Conservation (phyloP, 2,113 vertebrate genomes). For the Cyanoderma ruficeps region DNA sequence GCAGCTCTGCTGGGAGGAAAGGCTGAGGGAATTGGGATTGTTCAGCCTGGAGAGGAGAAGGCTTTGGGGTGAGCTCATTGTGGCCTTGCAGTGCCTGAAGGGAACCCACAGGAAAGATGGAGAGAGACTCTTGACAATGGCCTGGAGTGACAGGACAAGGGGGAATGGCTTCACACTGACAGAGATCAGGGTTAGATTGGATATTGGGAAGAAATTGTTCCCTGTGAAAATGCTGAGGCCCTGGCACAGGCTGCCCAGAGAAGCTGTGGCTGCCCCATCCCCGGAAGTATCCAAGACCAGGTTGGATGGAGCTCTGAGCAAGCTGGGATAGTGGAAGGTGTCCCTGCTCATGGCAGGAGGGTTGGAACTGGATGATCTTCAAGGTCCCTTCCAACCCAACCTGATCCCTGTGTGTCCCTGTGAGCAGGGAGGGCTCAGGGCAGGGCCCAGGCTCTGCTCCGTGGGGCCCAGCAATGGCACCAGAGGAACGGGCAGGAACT, state of each 20-base stretch:
- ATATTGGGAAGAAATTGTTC: accelerated
- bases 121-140: not conserved
- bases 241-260: too few relatives aligned
- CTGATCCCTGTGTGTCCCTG: not conserved
- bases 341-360: not conserved
- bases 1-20: not conserved
- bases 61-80: not conserved
- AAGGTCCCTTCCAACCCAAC: too few relatives aligned
- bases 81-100: too few relatives aligned
- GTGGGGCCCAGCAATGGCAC: not conserved
- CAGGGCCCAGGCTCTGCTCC: not conserved
- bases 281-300: too few relatives aligned
- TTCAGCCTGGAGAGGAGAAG: not conserved
- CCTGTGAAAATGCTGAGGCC: not conserved
- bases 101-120: not conserved
- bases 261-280: too few relatives aligned
- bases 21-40: not conserved
- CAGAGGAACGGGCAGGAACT: not conserved
- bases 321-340: not conserved
- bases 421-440: not conserved
- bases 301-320: not conserved
- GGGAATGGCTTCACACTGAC: too few relatives aligned
- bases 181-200: accelerated
- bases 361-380: too few relatives aligned
- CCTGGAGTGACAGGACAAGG: too few relatives aligned